Base-by-base conservation (phyloP, 2,113 vertebrate species). In the Maylandia zebra region DNA sequence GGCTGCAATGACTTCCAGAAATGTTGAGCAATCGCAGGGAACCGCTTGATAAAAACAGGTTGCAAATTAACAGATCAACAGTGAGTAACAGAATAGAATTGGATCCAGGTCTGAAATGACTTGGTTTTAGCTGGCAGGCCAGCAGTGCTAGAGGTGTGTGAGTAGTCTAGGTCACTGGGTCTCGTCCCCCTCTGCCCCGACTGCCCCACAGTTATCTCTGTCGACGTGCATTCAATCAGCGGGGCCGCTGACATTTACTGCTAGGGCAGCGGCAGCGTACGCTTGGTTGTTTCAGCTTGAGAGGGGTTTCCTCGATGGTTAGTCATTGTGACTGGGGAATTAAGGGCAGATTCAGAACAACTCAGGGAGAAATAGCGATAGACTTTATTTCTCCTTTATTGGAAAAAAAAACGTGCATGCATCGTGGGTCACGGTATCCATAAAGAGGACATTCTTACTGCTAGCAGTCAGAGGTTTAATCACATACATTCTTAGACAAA, bases 221-320 rank as follows among this genome's bases (percentile, higher is more conserved):
- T 95, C 95, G 10, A 36, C 19, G 71, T 82, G 88, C 87, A 94
- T 95, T 80, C 91, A 91, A 66, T 95, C 95, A 95, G 83, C 32
- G 2, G 83, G 34, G 89, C 94, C 5, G 4, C 83, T 95, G 95
- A 95, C 94, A 95, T 95, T 95, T 94, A 92, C 92, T 19, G 78
- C 86, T 10, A 36, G 86, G 82, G 82, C 80, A 64, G 69, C 79
- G 45, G 1, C 57, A 81, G 57, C 83, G 19, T 61, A 90, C 78
- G 30, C 14, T 38, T 57, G 22, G 79, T 61, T n/a, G 71, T 43
- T 89, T 85, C 32, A 5, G n/a, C 59, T 48, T 14, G 64, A 81
- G 38, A 82, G 82, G 69, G 90, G 27, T 90, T 93, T 88, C 90
- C 90, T 88, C 57, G 9, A 88, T 16, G 45, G 82, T 94, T 66